Evolutionary conservation across 2,888 invertebrate species (phyloP).

Genomic region (Bimastos eiseni): DNA sequence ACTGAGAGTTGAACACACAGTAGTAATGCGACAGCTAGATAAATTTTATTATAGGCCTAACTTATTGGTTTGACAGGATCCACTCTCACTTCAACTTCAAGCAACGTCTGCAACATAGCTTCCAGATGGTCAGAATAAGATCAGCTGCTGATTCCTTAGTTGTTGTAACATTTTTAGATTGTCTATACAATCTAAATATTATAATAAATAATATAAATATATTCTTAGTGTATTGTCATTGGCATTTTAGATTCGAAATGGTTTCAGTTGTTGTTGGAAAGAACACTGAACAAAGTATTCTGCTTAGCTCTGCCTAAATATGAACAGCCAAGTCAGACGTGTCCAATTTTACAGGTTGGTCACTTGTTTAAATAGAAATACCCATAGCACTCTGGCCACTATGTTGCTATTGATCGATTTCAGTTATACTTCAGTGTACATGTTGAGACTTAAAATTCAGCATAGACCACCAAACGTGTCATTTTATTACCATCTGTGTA

Average conservation of each 20-base stretch:
- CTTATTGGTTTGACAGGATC: not conserved
- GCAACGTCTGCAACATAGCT: not conserved
- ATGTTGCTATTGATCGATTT: too few species aligned
- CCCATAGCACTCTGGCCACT: not conserved
- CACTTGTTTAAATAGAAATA: not conserved
- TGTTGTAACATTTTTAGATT: not conserved
- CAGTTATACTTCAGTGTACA: not conserved
- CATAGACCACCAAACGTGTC: too few species aligned
- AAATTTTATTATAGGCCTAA: not conserved
- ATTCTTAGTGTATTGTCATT: too few species aligned
- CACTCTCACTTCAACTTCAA: not conserved
- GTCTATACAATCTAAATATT: too few species aligned
- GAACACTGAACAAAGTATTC: constrained; percentile 53
- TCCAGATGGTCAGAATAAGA: not conserved
- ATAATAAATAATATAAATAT: not conserved
- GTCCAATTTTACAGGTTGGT: not conserved
- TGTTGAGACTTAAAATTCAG: not conserved
- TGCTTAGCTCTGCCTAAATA: constrained; percentile 46
- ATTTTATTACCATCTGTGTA: too few species aligned
- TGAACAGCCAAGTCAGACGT: not conserved
- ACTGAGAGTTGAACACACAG: not conserved
- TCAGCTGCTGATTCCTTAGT: not conserved
- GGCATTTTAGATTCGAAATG: constrained; percentile 50
- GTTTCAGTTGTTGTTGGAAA: constrained; percentile 52
- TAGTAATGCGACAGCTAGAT: not conserved